phyloP scores from a whole-genome alignment of 1,140 invertebrate species.

The Lucilia cuprina region DNA sequence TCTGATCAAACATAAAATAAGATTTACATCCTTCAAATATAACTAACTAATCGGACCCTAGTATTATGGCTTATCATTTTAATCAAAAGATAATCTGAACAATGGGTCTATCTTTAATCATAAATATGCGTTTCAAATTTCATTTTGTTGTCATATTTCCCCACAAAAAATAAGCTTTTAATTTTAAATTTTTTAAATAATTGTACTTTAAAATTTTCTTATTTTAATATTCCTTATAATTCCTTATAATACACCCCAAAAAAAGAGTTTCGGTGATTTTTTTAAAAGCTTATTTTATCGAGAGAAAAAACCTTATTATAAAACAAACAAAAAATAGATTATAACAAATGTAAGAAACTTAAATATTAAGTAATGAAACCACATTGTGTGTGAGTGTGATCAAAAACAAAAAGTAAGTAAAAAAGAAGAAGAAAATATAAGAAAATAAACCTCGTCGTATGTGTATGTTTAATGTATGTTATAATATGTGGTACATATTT shows the following conservation, averaged over 20 bases:
- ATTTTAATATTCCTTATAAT: too few relatives aligned
- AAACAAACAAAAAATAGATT: neutral
- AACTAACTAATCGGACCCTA: too few relatives aligned
- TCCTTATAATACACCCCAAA: too few relatives aligned
- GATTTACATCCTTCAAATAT: too few relatives aligned
- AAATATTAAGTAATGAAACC: constrained; percentile 25
- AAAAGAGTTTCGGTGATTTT: neutral
- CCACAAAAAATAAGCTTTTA: constrained; percentile 26
- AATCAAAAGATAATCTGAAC: too few relatives aligned
- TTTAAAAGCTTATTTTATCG: constrained; percentile 19
- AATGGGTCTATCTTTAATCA: neutral
- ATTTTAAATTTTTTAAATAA: neutral
- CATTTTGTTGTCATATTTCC: neutral
- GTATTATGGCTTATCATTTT: too few relatives aligned
- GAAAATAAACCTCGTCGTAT: neutral
- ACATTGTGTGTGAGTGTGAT: neutral
- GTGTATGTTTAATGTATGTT: constrained; percentile 4
- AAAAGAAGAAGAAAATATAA: constrained; percentile 13
- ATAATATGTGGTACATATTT: constrained; percentile 2
- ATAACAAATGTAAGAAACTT: constrained; percentile 15
- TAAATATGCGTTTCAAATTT: neutral
- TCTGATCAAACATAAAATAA: too few relatives aligned
- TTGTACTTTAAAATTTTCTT: too few relatives aligned
- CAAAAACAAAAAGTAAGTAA: constrained; percentile 21
- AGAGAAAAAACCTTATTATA: neutral